These are phyloP conservation scores for Syrrhaptes paradoxus DNA, from an alignment of 2,113 vertebrate species.

Conservation along the genomic window DNA sequence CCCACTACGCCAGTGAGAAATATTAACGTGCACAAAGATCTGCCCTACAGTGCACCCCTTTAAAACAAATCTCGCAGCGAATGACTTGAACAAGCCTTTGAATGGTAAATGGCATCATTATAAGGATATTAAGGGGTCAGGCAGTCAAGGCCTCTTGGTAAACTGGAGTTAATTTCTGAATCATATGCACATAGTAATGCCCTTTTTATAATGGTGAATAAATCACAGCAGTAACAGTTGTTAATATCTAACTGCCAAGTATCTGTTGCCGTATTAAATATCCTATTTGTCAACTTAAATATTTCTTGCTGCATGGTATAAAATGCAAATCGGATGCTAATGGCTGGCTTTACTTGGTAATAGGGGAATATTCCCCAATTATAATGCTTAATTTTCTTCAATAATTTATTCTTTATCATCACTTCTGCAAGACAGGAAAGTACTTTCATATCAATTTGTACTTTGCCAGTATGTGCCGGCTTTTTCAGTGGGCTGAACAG, in stretches of 20 bases:
- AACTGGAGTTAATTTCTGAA: slow-evolving; percentile 97
- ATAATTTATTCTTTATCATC: slow-evolving; percentile 40
- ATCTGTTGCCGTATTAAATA: slow-evolving; percentile 87
- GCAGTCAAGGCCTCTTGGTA: slow-evolving; percentile 90
- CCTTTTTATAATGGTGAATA: slow-evolving; percentile 91
- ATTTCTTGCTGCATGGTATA: slow-evolving; percentile 82
- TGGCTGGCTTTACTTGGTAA: slow-evolving; percentile 33
- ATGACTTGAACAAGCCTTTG: slow-evolving; percentile 83
- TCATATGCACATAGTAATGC: slow-evolving; percentile 95
- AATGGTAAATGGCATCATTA: slow-evolving; percentile 98
- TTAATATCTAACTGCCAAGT: slow-evolving; percentile 98
- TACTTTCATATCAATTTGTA: neutral
- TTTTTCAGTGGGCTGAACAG: neutral
- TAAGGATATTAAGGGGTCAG: slow-evolving; percentile 99
- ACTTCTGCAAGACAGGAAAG: neutral
- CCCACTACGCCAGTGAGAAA: neutral
- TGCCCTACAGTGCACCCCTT: slow-evolving; percentile 70
- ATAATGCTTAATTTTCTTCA: slow-evolving; percentile 33
- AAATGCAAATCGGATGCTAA: slow-evolving; percentile 83
- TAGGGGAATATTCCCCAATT: slow-evolving; percentile 48
- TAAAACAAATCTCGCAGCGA: slow-evolving; percentile 67
- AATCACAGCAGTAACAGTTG: slow-evolving; percentile 97
- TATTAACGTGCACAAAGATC: slow-evolving; percentile 17
- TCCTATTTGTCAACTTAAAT: slow-evolving; percentile 98
- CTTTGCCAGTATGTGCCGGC: neutral